Percentiles rank a stretch among this genome's conserved stretches.
Evolutionary conservation across 2,113 vertebrate species (phyloP).

Genomic region (Melanerpes aurifrons): DNA sequence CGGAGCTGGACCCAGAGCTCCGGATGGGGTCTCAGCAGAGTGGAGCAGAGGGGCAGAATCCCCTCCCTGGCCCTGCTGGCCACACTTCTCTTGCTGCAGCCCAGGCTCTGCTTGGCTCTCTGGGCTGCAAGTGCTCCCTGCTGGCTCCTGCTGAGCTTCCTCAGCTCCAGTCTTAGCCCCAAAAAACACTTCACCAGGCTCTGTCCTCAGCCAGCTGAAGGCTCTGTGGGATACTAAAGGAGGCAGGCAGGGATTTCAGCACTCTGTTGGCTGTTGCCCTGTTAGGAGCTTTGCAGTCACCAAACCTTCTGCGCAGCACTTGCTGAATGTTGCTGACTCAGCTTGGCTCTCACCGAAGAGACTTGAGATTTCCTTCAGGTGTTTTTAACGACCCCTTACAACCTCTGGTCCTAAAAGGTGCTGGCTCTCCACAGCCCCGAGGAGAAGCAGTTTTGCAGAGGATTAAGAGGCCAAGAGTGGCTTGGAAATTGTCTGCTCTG

Average conservation of each 20-base stretch:
- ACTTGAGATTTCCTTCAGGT: neutral
- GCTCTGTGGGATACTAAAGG: neutral
- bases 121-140: no score
- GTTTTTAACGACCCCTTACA: neutral
- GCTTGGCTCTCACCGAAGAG: neutral
- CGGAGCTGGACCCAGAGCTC: no score
- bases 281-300: neutral
- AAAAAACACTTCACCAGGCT: rapidly evolving
- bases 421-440: neutral
- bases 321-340: neutral
- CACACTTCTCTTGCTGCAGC: no score
- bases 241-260: neutral
- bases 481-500: neutral
- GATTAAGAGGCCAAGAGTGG: neutral
- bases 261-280: rapidly evolving
- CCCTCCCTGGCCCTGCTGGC: no score
- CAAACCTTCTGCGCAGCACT: neutral
- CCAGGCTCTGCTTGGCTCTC: no score
- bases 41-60: no score
- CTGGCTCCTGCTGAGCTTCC: no score
- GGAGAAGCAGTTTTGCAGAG: neutral
- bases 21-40: no score
- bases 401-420: neutral
- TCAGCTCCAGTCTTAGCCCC: neutral
- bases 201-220: neutral